Evolutionary conservation across 2,797 vertebrate genomes (phyloP).

Genomic region (Oophaga sylvatica): DNA sequence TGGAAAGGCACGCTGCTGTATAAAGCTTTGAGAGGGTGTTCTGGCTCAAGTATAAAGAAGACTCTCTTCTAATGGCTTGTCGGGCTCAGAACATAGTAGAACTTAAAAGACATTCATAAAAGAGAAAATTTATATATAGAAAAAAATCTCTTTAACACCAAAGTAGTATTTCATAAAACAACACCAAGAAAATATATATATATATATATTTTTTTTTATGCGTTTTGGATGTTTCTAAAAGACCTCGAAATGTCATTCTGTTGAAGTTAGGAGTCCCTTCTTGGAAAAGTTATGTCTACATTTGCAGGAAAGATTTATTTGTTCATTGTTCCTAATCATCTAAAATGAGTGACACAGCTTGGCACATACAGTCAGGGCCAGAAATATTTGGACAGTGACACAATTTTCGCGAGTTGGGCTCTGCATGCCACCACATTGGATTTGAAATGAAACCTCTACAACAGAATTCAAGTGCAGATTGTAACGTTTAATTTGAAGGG

Average conservation of each 20-base stretch:
- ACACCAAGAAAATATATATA: background rate
- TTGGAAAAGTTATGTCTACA: background rate
- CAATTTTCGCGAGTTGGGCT: too few relatives aligned
- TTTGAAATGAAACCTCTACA: too few relatives aligned
- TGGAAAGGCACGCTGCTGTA: constrained; percentile 20
- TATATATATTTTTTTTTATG: background rate
- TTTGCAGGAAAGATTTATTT: too few relatives aligned
- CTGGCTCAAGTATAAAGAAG: constrained; percentile 40
- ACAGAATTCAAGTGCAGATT: too few relatives aligned
- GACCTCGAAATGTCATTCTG: background rate
- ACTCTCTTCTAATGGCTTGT: constrained; percentile 26
- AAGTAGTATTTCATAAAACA: background rate
- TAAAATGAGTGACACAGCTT: too few relatives aligned
- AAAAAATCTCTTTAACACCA: background rate
- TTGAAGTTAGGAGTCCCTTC: background rate
- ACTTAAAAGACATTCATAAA: constrained; percentile 16
- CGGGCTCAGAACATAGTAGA: constrained; percentile 11
- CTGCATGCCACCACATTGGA: too few relatives aligned
- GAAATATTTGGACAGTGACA: too few relatives aligned
- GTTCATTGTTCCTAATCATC: too few relatives aligned
- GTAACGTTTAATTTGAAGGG: too few relatives aligned
- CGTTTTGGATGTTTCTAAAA: background rate
- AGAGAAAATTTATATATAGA: background rate
- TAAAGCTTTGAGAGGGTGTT: constrained; percentile 21
- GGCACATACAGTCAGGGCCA: too few relatives aligned